phyloP scores from a whole-genome alignment of 1,140 invertebrate species.

The Goniozus legneri region DNA sequence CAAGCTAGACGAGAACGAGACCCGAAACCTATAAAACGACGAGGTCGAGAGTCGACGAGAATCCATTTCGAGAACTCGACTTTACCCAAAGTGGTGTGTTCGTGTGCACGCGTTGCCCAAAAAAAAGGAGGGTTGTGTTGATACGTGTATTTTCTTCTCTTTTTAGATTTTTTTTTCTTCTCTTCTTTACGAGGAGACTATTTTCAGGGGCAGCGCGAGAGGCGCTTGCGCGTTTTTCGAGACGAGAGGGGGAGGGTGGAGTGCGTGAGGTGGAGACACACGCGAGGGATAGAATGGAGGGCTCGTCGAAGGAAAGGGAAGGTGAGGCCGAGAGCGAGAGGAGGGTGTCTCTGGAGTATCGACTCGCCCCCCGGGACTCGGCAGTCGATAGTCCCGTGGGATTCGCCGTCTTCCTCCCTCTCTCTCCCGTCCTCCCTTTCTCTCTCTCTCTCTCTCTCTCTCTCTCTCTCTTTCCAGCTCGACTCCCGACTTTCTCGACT shows the following conservation, averaged over 20 bases:
- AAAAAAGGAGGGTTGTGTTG: too few species aligned
- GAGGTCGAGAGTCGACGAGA: too few species aligned
- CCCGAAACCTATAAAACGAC: too few species aligned
- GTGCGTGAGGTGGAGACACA: too few species aligned
- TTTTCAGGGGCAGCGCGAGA: too few species aligned
- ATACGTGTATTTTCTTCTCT: too few species aligned
- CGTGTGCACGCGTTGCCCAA: too few species aligned
- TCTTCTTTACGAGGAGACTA: neutral
- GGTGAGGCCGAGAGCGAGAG: conserved; percentile 20
- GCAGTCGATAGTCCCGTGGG: conserved; percentile 54
- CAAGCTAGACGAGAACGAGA: neutral
- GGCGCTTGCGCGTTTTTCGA: conserved; percentile 45
- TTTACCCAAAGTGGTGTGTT: too few species aligned
- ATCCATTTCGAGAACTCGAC: too few species aligned
- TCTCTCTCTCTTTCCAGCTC: neutral
- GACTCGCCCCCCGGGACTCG: conserved; percentile 53
- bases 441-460: conserved; percentile 1
- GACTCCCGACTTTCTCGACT: too few species aligned
- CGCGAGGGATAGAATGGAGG: conserved; percentile 9
- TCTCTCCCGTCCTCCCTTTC: conserved; percentile 9
- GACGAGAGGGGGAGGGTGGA: conserved; percentile 26
- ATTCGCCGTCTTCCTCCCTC: conserved; percentile 37
- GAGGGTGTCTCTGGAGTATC: conserved; percentile 51
- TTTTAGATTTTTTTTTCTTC: conserved; percentile 3
- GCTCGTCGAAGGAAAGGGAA: conserved; percentile 20